phyloP scores from a whole-genome alignment of 2,888 invertebrate species.

The Lomographa bimaculata region DNA sequence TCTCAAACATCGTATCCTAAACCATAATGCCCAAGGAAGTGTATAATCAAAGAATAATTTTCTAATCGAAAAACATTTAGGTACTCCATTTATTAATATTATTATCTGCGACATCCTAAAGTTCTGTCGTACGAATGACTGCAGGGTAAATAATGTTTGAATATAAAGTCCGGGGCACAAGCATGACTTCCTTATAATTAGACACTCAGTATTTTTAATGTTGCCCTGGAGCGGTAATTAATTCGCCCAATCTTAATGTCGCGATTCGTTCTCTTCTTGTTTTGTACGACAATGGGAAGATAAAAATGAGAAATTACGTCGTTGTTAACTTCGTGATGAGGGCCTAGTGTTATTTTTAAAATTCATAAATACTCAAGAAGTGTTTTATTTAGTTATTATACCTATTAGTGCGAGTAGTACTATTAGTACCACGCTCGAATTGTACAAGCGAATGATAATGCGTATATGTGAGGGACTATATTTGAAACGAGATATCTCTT shows the following conservation, averaged over 20 bases:
- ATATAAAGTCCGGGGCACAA: slow-evolving; percentile 39
- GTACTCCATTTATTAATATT: too few species aligned
- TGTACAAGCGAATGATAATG: too few species aligned
- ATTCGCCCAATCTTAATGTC: slow-evolving; percentile 27
- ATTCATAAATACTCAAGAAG: too few species aligned
- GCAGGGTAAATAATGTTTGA: slow-evolving; percentile 38
- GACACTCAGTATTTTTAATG: slow-evolving; percentile 42
- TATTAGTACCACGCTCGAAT: too few species aligned
- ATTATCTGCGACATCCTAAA: slow-evolving; percentile 17
- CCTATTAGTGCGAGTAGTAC: too few species aligned
- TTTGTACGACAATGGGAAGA: slow-evolving; percentile 29
- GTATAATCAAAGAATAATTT: too few species aligned
- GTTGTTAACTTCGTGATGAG: slow-evolving; percentile 9
- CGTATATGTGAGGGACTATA: too few species aligned
- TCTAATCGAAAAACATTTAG: too few species aligned
- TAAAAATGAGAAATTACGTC: slow-evolving; percentile 25
- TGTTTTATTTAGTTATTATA: too few species aligned
- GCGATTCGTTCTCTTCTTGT: slow-evolving; percentile 36
- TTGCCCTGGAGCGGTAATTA: slow-evolving; percentile 37
- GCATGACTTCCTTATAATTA: slow-evolving; percentile 45
- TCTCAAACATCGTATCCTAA: too few species aligned
- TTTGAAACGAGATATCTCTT: too few species aligned
- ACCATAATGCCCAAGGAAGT: too few species aligned
- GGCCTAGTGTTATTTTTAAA: slow-evolving; percentile 5
- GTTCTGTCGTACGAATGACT: slow-evolving; percentile 12